Base-by-base conservation (phyloP, 2,113 vertebrate species). In the Nothocercus julius region DNA sequence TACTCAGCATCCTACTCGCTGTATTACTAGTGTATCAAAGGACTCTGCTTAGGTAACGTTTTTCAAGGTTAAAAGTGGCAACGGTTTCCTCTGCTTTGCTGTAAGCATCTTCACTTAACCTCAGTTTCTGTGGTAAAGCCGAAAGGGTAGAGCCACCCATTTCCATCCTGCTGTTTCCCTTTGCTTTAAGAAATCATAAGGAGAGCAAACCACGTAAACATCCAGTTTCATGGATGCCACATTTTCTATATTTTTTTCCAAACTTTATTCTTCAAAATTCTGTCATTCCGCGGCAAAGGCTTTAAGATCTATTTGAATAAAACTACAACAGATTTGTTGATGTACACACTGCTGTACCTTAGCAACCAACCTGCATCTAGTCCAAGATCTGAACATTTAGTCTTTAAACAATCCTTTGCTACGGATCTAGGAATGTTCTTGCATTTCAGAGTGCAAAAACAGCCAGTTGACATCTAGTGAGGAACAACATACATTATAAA, bases 281-380 rank as follows among this genome's bases (percentile, higher is more conserved):
- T 18, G 44, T 66, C 42, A 14, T 62, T 34, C 63, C 5, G 2
- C n/a, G 19, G 36, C 8, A 17, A 36, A 47, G 28, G 68, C 68
- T 90, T 66, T 81, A 27, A 5, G 59, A 87, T 81, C 63, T 28
- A 10, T 94, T 77, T 92, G 86, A 83, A 90, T 94, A 90, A 94
- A 85, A 40, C 53, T 36, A 3, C 79, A 85, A 30, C 61, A 62
- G 85, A 40, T 95, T 80, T 97, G 95, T 97, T 96, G 94, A 34
- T 92, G 90, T 92, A 93, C 80, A 95, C 90, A 86, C 76, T 38
- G 4, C 74, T 7, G 61, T 87, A 44, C 94, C 96, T 95, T 97
- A 93, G 97, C 97, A 97, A 95, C 96, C 86, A 9, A 74, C 51
- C 90, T 74, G 92, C 91, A 62, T 6, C 70, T 70, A 19, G 27